Conservation (phyloP, 2,888 invertebrate species). For the Calameuta filiformis region DNA sequence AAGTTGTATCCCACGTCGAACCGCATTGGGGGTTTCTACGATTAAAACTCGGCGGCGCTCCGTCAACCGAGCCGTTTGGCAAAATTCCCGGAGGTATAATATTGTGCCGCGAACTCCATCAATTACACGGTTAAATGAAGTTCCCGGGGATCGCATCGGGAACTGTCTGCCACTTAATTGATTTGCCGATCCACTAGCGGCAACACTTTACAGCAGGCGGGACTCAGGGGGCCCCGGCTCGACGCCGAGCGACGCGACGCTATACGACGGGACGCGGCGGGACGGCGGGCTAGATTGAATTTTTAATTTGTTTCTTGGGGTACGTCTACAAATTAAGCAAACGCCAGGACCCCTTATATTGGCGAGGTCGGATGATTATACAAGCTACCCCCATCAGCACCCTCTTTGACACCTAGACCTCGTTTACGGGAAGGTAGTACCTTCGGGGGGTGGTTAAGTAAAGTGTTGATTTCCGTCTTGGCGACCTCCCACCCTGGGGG, state of each 20-base stretch:
- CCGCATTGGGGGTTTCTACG: conserved; percentile 3
- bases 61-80: too few species aligned
- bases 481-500: too few species aligned
- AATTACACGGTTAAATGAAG: conserved; percentile 22
- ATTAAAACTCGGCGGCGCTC: conserved; percentile 10
- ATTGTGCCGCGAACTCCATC: conserved; percentile 10
- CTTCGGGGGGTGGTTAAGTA: too few species aligned
- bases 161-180: conserved; percentile 21
- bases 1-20: too few species aligned
- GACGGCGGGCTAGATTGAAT: conserved; percentile 31
- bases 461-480: too few species aligned
- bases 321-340: conserved; percentile 32
- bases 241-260: neutral
- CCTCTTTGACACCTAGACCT: too few species aligned
- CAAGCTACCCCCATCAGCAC: too few species aligned
- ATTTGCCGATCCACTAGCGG: conserved; percentile 13
- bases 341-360: conserved; percentile 13
- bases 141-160: conserved; percentile 6
- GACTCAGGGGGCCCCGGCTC: neutral
- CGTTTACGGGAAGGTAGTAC: too few species aligned
- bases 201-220: neutral
- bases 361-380: too few species aligned
- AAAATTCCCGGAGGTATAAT: conserved; percentile 7
- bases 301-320: conserved; percentile 31
- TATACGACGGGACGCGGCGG: too few species aligned